phyloP scores from a whole-genome alignment of 1,140 invertebrate genomes.

The Micrasema minimum region DNA sequence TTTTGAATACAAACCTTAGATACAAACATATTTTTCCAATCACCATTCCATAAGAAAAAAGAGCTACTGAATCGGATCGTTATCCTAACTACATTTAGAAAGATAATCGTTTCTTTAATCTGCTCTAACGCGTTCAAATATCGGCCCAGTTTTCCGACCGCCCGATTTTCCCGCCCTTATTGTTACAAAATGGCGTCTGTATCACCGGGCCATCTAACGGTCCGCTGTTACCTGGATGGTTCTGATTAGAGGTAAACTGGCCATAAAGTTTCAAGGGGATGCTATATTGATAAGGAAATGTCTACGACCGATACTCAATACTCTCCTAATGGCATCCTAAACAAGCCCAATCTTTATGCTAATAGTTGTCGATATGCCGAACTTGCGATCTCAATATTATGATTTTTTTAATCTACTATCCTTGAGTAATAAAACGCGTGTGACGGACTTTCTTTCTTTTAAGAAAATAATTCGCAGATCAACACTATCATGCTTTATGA shows the following conservation, averaged over 20 bases:
- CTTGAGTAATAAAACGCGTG: too few species aligned
- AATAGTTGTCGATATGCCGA: slow-evolving; percentile 30
- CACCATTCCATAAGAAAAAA: slow-evolving; percentile 13
- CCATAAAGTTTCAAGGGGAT: slow-evolving; percentile 14
- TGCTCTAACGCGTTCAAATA: not conserved
- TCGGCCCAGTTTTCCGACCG: slow-evolving; percentile 10
- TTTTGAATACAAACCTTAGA: too few species aligned
- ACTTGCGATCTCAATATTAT: too few species aligned
- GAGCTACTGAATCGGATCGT: not conserved
- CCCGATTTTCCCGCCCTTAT: not conserved
- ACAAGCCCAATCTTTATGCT: slow-evolving; percentile 39
- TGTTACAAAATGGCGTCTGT: slow-evolving; percentile 3
- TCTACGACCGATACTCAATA: slow-evolving; percentile 34
- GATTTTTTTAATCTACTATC: too few species aligned
- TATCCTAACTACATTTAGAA: slow-evolving; percentile 7
- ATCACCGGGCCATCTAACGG: not conserved
- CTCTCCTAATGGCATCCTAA: slow-evolving; percentile 26
- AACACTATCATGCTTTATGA: too few species aligned
- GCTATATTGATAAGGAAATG: slow-evolving; percentile 26
- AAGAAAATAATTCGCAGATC: too few species aligned
- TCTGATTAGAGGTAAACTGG: slow-evolving; percentile 26
- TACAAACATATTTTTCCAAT: slow-evolving; percentile 13
- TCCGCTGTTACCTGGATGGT: slow-evolving; percentile 16
- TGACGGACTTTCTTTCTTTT: too few species aligned
- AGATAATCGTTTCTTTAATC: slow-evolving; percentile 12